Evolutionary conservation across 35 echinoderm and acorn worm genomes (phyloP).

Genomic region (Stichopus chloronotus): DNA sequence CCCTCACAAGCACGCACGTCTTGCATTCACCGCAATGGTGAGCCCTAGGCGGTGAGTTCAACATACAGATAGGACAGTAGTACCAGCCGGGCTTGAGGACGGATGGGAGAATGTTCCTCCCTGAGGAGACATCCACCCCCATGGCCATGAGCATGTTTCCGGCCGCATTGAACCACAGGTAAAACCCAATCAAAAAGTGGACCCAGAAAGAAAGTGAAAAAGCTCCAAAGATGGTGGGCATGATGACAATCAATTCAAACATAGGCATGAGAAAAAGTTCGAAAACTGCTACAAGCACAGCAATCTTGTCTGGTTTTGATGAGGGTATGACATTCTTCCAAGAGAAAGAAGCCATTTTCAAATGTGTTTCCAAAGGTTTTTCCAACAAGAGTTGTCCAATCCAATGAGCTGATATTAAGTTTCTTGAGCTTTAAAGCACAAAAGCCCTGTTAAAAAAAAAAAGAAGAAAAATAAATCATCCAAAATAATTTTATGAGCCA

Average conservation of each 20-base stretch:
- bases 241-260: slow-evolving; percentile 83
- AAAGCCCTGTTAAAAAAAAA: not conserved
- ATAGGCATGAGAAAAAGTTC: slow-evolving; percentile 65
- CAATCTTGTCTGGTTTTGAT: slow-evolving; percentile 52
- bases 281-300: slow-evolving; percentile 50
- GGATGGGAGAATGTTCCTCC: slow-evolving; percentile 72
- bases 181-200: slow-evolving; percentile 74
- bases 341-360: slow-evolving; percentile 50
- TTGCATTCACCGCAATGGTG: slow-evolving; percentile 81
- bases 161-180: slow-evolving; percentile 74
- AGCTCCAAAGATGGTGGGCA: slow-evolving; percentile 67
- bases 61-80: slow-evolving; percentile 77
- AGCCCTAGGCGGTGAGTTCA: slow-evolving; percentile 88
- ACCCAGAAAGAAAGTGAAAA: slow-evolving; percentile 53
- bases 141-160: slow-evolving; percentile 86
- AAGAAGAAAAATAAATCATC: not conserved
- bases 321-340: slow-evolving; percentile 71
- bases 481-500: not conserved
- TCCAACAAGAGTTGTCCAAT: not conserved
- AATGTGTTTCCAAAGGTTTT: not conserved
- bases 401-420: not conserved
- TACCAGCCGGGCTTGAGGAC: slow-evolving; percentile 82
- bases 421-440: too few species aligned
- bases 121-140: slow-evolving; percentile 70
- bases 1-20: slow-evolving; percentile 78